phyloP scores from a whole-genome alignment of 2,797 vertebrate species.

The Danio kyathit region DNA sequence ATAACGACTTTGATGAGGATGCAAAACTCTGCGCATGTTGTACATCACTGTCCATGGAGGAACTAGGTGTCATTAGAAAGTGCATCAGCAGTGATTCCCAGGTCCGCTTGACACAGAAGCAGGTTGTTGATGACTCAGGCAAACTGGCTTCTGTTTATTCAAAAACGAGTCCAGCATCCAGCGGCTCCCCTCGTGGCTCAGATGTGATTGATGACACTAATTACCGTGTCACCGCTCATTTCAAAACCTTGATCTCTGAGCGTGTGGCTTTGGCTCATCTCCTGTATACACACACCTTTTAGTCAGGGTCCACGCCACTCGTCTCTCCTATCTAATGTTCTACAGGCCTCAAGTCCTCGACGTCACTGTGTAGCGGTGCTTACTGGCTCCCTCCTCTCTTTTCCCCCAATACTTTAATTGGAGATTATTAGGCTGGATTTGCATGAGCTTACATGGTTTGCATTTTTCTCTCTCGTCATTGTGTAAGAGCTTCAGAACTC shows the following conservation, averaged over 20 bases:
- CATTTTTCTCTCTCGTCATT: slow-evolving; percentile 14
- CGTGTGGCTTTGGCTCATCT: slow-evolving; percentile 47
- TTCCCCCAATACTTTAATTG: slow-evolving; percentile 42
- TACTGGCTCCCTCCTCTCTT: slow-evolving; percentile 4
- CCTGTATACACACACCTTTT: slow-evolving; percentile 55
- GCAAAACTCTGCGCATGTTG: slow-evolving; percentile 28
- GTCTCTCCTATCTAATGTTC: neutral
- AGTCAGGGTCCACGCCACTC: slow-evolving; percentile 32
- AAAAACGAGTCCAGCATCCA: slow-evolving; percentile 18
- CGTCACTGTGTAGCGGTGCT: neutral
- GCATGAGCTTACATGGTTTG: slow-evolving; percentile 37
- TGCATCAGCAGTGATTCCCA: slow-evolving; percentile 33
- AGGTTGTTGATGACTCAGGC: slow-evolving; percentile 64
- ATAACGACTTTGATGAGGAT: slow-evolving; percentile 45
- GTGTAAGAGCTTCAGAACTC: slow-evolving; percentile 30
- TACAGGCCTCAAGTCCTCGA: neutral
- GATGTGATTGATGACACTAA: slow-evolving; percentile 67
- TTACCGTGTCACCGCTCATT: slow-evolving; percentile 58
- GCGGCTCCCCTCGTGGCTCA: slow-evolving; percentile 40
- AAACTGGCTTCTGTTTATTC: slow-evolving; percentile 52
- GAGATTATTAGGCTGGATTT: slow-evolving; percentile 53
- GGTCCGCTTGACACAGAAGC: slow-evolving; percentile 47
- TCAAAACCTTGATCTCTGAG: slow-evolving; percentile 49
- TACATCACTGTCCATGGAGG: slow-evolving; percentile 27
- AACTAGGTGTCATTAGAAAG: slow-evolving; percentile 36